Base-by-base conservation (phyloP, 2,888 invertebrate species). In the Tricholauxania praeusta region DNA sequence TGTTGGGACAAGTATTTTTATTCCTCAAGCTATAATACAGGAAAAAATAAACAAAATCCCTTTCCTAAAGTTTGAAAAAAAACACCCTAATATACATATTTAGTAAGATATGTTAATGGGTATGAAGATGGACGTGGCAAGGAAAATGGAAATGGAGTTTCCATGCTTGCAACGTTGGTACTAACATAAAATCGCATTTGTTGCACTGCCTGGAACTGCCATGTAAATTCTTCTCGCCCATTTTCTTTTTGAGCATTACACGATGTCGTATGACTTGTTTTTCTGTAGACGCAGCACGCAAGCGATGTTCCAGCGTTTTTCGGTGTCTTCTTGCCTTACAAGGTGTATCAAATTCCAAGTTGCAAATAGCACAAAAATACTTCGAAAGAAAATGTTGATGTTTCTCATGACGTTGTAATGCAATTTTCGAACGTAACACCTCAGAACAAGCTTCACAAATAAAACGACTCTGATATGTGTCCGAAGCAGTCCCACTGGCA, bases 361-460 rank as follows among this genome's bases (percentile, higher is more conserved):
- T 88, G 80, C 95, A 95, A 6, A 91, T 89, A 0, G 92, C 89
- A 80, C 95, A 95, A 74, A 91, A 90, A 79, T 90, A 94, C 6
- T 90, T 88, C 52, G 87, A 88, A 19, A 89, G 87, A 47, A 89
- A 89, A 81, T 94, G 94, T 59, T 88, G 89, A 1, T 88, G 87
- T 77, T 91, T 89, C 74, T 91, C 88, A 84, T 93, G 94, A 10
- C 92, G 90, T 72, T 94, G 93, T 60, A 94, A 86, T 0, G 92
- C 90, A 5, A 91, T 83, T 0, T 90, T 89, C 0, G 93, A 91
- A 77, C 90, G 89, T 69, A 92, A 90, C 2, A 90, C 88, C 14
- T 88, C 87, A 1, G 82, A 79, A 81, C 95, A 95, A 14, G 89
- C 79, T 12, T 86, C 83, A 79, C 94, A 95, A 47, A 87, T 87